Percentiles rank a stretch among this genome's conserved stretches.
Evolutionary conservation across 1,140 invertebrate species (phyloP).

Genomic region (Drosophila simulans): DNA sequence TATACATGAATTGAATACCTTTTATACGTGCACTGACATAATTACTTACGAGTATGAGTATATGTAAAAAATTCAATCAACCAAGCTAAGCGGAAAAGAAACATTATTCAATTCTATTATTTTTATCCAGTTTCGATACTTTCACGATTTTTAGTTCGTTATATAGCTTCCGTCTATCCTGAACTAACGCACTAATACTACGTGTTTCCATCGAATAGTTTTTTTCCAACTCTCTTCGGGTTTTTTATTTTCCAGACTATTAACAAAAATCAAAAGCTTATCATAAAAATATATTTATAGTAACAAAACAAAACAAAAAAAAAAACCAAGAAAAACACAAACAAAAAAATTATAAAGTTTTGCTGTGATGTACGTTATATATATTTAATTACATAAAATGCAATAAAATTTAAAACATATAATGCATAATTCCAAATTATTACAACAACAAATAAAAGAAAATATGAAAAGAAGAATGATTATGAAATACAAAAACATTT

Average conservation of each 20-base stretch:
- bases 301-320: conserved; percentile 45
- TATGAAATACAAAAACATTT: conserved; percentile 58
- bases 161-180: conserved; percentile 34
- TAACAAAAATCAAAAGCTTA: conserved; percentile 72
- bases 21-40: conserved; percentile 82
- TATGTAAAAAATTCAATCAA: conserved; percentile 71
- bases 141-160: conserved; percentile 30
- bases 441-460: conserved; percentile 51
- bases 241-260: conserved; percentile 55
- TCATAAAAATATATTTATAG: conserved; percentile 68
- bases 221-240: conserved; percentile 43
- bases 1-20: conserved; percentile 80
- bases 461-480: conserved; percentile 38
- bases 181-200: conserved; percentile 52
- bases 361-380: conserved; percentile 84
- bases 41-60: conserved; percentile 73
- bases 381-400: conserved; percentile 83
- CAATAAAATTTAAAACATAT: conserved; percentile 79
- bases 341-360: conserved; percentile 79
- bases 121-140: conserved; percentile 38
- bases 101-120: conserved; percentile 11
- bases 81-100: conserved; percentile 56
- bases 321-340: conserved; percentile 37
- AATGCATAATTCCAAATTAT: conserved; percentile 66
- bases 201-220: conserved; percentile 48